Percentiles rank a stretch among this genome's conserved stretches.
Conservation (phyloP, 2,888 invertebrate species). For the Pemphredon lugubris region DNA sequence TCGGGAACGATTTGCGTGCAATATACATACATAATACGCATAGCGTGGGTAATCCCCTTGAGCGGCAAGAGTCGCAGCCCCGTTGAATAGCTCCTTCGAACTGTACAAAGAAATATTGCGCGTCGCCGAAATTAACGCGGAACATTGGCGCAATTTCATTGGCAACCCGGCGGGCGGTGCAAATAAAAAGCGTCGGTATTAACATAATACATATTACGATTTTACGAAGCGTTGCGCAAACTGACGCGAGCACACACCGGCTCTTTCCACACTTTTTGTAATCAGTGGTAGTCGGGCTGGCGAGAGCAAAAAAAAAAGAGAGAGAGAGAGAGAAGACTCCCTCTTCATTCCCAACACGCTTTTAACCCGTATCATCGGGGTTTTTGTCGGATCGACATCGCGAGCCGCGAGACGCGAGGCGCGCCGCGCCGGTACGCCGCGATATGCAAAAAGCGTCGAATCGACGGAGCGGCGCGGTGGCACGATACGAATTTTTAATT, state of each 20-base stretch:
- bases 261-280: background rate
- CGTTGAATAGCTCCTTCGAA: background rate
- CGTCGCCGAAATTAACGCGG: constrained; percentile 23
- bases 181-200: constrained; percentile 1
- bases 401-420: background rate
- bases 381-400: constrained; percentile 10
- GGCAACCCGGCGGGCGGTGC: background rate
- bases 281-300: too few relatives aligned
- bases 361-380: constrained; percentile 42
- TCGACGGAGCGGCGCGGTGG: background rate
- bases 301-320: constrained; percentile 2
- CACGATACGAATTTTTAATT: constrained; percentile 58
- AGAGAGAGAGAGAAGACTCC: background rate
- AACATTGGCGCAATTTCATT: constrained; percentile 5
- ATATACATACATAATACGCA: too few relatives aligned
- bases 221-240: constrained; percentile 5
- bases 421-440: background rate
- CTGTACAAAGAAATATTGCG: constrained; percentile 9
- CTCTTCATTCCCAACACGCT: constrained; percentile 15
- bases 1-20: too few relatives aligned
- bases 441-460: constrained; percentile 37
- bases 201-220: constrained; percentile 4
- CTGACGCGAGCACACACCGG: background rate
- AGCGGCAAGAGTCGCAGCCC: constrained; percentile 6
- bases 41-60: constrained; percentile 8